phyloP scores from a whole-genome alignment of 2,888 invertebrate genomes.

The Lithodes maja region DNA sequence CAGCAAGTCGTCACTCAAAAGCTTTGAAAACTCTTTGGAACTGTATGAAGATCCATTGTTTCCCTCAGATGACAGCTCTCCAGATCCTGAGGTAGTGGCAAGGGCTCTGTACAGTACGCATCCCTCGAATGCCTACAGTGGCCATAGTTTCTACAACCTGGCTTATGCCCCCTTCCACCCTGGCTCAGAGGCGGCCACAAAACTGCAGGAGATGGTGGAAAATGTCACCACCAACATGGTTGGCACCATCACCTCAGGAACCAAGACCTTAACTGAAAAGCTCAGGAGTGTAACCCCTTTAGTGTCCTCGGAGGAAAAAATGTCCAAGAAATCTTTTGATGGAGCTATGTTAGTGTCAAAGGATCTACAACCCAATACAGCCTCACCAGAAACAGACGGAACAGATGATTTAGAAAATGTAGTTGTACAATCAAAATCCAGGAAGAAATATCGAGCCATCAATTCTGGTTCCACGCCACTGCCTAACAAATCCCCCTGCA shows the following conservation, averaged over 20 bases:
- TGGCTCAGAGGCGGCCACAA: conserved; percentile 44
- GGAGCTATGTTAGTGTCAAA: conserved; percentile 1
- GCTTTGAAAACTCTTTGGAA: conserved; percentile 44
- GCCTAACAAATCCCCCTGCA: background rate
- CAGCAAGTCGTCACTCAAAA: conserved; percentile 32
- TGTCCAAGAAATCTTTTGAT: background rate
- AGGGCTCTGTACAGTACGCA: conserved; percentile 25
- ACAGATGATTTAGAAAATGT: conserved; percentile 38
- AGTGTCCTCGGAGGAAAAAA: conserved; percentile 16
- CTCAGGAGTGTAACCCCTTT: conserved; percentile 46
- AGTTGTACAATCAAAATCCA: conserved; percentile 43
- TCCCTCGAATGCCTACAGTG: conserved; percentile 5
- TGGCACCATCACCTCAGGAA: conserved; percentile 51
- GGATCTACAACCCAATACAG: conserved; percentile 14
- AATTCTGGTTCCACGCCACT: background rate
- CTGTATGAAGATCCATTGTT: conserved; percentile 57
- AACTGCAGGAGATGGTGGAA: conserved; percentile 53
- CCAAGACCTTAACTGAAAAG: conserved; percentile 44
- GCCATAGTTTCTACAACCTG: conserved; percentile 45
- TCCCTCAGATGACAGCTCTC: conserved; percentile 44
- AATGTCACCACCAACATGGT: conserved; percentile 60
- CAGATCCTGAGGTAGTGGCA: conserved; percentile 38
- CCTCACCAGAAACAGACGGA: conserved; percentile 28
- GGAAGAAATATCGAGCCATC: conserved; percentile 17
- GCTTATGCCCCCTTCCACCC: conserved; percentile 53